These are phyloP conservation scores for human (Homo sapiens) DNA, from an alignment of 2,113 vertebrate genomes.

Conservation along the genomic window GRCh38 chr3:29759001-29759500, in stretches of 20 bases:
- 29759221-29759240: neutral
- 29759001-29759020: neutral
- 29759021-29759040: neutral
- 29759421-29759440: neutral
- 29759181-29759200: conserved; percentile 17
- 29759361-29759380: neutral
- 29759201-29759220: neutral
- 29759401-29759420: neutral
- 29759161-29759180: conserved; percentile 25
- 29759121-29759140: conserved; percentile 16
- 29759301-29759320: conserved; percentile 38
- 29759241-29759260: conserved; percentile 15
- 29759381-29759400: conserved; percentile 41
- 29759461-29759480: conserved; percentile 27
- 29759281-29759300: conserved; percentile 60
- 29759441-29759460: accelerated
- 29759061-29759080: conserved; percentile 9
- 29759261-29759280: conserved; percentile 20
- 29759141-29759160: conserved; percentile 26
- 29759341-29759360: conserved; percentile 55
- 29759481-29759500: conserved; percentile 60
- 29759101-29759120: conserved; percentile 18
- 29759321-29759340: conserved; percentile 67
- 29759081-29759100: neutral
- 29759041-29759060: neutral